Percentiles rank a stretch among this genome's conserved stretches.
Evolutionary conservation across 2,113 vertebrate species (phyloP).

Genomic region (Tretioscincus oriximinensis): DNA sequence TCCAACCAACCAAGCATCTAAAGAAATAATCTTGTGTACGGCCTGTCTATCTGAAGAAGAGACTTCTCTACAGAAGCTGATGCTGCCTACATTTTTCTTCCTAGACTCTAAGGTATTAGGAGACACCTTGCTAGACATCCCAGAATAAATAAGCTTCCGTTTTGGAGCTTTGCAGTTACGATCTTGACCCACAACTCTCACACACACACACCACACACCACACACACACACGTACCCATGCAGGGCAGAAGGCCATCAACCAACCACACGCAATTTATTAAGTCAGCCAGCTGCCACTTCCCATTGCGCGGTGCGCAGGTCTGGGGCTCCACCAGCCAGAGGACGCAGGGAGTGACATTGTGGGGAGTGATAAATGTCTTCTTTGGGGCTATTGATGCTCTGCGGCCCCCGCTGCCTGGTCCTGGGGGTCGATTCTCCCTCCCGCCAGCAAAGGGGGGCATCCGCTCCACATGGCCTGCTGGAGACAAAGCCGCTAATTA

Average conservation of each 20-base stretch:
- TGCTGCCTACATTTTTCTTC: too few species aligned
- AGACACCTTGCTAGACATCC: too few species aligned
- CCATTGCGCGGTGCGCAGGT: background rate
- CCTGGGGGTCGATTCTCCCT: conserved; percentile 13
- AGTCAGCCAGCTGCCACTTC: background rate
- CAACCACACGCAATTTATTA: background rate
- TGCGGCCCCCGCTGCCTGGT: conserved; percentile 22
- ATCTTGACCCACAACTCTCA: background rate
- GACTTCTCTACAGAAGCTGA: too few species aligned
- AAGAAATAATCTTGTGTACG: too few species aligned
- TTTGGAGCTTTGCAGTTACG: too few species aligned
- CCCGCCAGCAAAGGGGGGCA: conserved; percentile 22
- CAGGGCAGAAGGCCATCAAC: background rate
- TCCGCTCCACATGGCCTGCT: conserved; percentile 31
- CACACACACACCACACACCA: background rate
- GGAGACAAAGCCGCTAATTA: conserved; percentile 59
- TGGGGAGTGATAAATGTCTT: conserved; percentile 24
- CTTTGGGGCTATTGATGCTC: conserved; percentile 33
- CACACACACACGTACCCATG: too few species aligned
- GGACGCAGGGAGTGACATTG: background rate
- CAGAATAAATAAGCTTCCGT: too few species aligned
- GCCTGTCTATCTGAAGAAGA: too few species aligned
- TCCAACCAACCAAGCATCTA: too few species aligned
- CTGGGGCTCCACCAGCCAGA: background rate
- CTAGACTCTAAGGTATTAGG: too few species aligned